Percentiles rank a stretch among this genome's conserved stretches.
These are phyloP conservation scores for Hemichromis elongatus DNA, from an alignment of 2,113 vertebrate genomes.

Conservation along the genomic window DNA sequence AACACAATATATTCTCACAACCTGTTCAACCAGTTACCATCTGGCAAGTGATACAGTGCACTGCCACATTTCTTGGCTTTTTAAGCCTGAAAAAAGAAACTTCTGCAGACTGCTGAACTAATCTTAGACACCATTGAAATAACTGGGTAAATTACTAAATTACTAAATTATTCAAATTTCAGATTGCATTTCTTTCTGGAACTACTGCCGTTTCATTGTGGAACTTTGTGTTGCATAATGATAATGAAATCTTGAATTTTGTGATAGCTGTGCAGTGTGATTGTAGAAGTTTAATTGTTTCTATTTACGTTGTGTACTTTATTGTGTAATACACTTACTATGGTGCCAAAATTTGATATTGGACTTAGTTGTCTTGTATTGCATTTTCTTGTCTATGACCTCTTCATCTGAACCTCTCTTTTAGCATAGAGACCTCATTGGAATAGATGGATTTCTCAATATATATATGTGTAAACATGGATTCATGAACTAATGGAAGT, in stretches of 20 bases:
- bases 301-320: not conserved
- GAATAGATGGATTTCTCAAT: not conserved
- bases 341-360: not conserved
- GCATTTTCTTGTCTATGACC: not conserved
- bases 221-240: not conserved
- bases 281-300: not conserved
- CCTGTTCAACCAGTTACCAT: not conserved
- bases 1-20: not conserved
- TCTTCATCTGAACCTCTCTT: not conserved
- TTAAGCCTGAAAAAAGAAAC: not conserved
- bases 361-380: too few relatives aligned
- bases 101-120: not conserved
- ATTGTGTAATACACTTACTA: not conserved
- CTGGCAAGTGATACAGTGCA: not conserved
- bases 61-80: not conserved
- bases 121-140: not conserved
- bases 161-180: not conserved
- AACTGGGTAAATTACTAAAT: not conserved
- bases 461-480: not conserved
- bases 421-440: not conserved
- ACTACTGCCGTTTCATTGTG: not conserved
- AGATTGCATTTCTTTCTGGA: fast-evolving
- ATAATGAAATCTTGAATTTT: not conserved
- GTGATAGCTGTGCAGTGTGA: not conserved
- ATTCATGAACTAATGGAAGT: not conserved